phyloP scores from a whole-genome alignment of 1,140 invertebrate species.

The Cotesia glomerata region DNA sequence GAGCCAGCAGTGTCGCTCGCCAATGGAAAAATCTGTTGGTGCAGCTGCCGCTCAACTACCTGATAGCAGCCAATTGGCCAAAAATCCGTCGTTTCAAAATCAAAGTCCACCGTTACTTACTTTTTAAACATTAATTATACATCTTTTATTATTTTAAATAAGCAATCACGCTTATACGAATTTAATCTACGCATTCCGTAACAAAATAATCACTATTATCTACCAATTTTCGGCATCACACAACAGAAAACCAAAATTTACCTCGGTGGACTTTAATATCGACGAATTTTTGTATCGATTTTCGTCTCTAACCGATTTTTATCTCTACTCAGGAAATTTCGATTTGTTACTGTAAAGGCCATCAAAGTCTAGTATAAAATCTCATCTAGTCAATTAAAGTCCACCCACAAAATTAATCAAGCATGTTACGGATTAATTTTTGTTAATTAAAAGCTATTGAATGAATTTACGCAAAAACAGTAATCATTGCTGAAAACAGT shows the following conservation, averaged over 20 bases:
- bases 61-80: conserved; percentile 47
- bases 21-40: conserved; percentile 54
- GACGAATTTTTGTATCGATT: conserved; percentile 39
- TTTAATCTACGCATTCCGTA: conserved; percentile 33
- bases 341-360: not conserved
- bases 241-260: conserved; percentile 25
- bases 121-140: not conserved
- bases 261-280: conserved; percentile 59
- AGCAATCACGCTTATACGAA: not conserved
- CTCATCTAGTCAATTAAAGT: conserved; percentile 55
- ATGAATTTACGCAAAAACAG: too few relatives aligned
- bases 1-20: conserved; percentile 65
- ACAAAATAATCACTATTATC: conserved; percentile 16
- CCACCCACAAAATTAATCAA: conserved; percentile 48
- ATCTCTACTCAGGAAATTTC: conserved; percentile 20
- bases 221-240: conserved; percentile 27
- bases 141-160: not conserved
- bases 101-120: conserved; percentile 51
- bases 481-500: too few relatives aligned
- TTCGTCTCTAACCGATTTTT: conserved; percentile 12
- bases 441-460: not conserved
- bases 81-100: conserved; percentile 51
- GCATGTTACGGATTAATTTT: conserved; percentile 15
- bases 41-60: conserved; percentile 58
- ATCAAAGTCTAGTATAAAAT: not conserved